These are phyloP conservation scores for Onychostoma macrolepis DNA, from an alignment of 2,113 vertebrate genomes.

Conservation along the genomic window DNA sequence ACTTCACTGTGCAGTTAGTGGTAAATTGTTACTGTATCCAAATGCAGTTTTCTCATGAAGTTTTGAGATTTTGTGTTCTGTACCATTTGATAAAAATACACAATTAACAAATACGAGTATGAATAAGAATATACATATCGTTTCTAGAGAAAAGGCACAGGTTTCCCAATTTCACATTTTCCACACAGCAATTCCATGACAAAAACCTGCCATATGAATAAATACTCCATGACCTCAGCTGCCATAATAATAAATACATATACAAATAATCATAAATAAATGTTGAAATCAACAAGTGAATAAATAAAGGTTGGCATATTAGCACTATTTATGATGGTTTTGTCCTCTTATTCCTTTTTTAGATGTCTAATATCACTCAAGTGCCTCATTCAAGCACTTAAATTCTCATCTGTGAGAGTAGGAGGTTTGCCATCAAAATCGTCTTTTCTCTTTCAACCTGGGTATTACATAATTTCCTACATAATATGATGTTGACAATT, in stretches of 20 bases:
- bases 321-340: slow-evolving; percentile 1
- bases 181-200: slow-evolving; percentile 57
- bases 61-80: slow-evolving; percentile 13
- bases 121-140: slow-evolving; percentile 61
- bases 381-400: background rate
- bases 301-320: slow-evolving; percentile 71
- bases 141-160: slow-evolving; percentile 78
- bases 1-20: background rate
- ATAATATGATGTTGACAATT: background rate
- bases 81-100: slow-evolving; percentile 61
- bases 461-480: background rate
- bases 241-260: slow-evolving; percentile 75
- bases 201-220: slow-evolving; percentile 72
- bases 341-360: background rate
- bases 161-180: slow-evolving; percentile 64
- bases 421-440: background rate
- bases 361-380: background rate
- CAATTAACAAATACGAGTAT: slow-evolving; percentile 68
- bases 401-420: background rate
- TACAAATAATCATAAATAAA: slow-evolving; percentile 72
- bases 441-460: background rate
- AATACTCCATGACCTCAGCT: slow-evolving; percentile 67
- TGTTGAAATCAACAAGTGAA: slow-evolving; percentile 68
- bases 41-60: slow-evolving; percentile 8
- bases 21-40: background rate